Evolutionary conservation across 2,113 vertebrate genomes (phyloP).

Genomic region (Sebastes schlegelii): DNA sequence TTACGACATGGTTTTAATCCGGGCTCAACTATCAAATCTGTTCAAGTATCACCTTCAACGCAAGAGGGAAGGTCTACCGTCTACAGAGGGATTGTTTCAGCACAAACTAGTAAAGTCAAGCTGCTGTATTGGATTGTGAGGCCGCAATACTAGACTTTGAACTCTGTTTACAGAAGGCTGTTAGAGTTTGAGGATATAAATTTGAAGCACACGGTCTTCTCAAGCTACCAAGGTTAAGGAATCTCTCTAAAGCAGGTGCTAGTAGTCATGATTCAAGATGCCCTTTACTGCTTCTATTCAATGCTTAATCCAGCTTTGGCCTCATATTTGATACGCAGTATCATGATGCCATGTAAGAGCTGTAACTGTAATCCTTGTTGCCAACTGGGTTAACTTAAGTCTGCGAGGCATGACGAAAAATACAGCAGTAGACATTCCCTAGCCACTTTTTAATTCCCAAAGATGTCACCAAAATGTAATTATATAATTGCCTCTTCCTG

Average conservation of each 20-base stretch:
- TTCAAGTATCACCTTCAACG: constrained; percentile 56
- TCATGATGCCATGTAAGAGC: constrained; percentile 14
- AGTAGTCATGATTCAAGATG: neutral
- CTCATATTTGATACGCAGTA: constrained; percentile 19
- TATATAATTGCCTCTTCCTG: constrained; percentile 62
- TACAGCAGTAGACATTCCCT: constrained; percentile 17
- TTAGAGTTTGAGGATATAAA: constrained; percentile 14
- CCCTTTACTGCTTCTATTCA: constrained; percentile 15
- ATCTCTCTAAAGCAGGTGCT: constrained; percentile 19
- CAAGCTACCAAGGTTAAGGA: constrained; percentile 5
- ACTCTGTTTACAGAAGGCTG: constrained; percentile 23
- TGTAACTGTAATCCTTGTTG: constrained; percentile 15
- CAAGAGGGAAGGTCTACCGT: constrained; percentile 1
- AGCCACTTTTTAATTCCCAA: constrained; percentile 32
- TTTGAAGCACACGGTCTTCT: constrained; percentile 13
- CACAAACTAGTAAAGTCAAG: constrained; percentile 9
- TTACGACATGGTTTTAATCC: constrained; percentile 52
- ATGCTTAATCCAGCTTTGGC: constrained; percentile 37
- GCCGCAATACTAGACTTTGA: constrained; percentile 26
- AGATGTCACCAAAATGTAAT: constrained; percentile 51
- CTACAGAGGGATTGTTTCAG: constrained; percentile 17
- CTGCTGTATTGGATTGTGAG: constrained; percentile 21
- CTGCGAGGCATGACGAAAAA: constrained; percentile 24
- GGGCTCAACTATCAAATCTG: constrained; percentile 58
- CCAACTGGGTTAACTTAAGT: constrained; percentile 36